phyloP scores from a whole-genome alignment of 2,888 invertebrate genomes.

The Augiades crinisus region DNA sequence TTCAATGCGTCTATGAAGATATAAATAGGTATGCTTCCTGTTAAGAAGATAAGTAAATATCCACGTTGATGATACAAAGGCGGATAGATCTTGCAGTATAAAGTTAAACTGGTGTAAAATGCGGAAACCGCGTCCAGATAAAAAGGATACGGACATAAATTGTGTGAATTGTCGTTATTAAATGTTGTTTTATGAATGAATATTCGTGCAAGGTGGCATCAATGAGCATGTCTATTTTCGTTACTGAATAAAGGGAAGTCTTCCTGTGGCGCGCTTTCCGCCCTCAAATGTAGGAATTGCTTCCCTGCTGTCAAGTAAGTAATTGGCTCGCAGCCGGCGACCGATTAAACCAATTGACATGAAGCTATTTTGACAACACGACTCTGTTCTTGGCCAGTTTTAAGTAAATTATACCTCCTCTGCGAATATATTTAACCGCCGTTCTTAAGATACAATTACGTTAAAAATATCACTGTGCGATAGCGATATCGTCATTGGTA shows the following conservation, averaged over 20 bases:
- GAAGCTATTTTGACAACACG: constrained; percentile 77
- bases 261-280: constrained; percentile 75
- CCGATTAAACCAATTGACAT: constrained; percentile 77
- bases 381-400: constrained; percentile 31
- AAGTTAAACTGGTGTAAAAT: too few species aligned
- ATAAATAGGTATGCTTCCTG: too few species aligned
- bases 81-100: too few species aligned
- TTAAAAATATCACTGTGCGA: too few species aligned
- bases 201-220: constrained; percentile 29
- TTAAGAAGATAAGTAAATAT: too few species aligned
- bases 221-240: constrained; percentile 43
- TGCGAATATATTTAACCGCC: background rate
- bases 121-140: background rate
- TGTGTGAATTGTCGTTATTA: background rate
- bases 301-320: constrained; percentile 78
- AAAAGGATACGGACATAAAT: constrained; percentile 12
- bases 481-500: too few species aligned
- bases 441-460: too few species aligned
- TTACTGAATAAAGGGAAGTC: constrained; percentile 74
- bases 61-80: too few species aligned
- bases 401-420: constrained; percentile 1
- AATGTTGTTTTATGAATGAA: too few species aligned
- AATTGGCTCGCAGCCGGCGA: constrained; percentile 76
- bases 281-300: constrained; percentile 79
- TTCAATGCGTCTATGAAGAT: too few species aligned